phyloP scores from a whole-genome alignment of 2,888 invertebrate genomes.

The Drosophila neotestacea region DNA sequence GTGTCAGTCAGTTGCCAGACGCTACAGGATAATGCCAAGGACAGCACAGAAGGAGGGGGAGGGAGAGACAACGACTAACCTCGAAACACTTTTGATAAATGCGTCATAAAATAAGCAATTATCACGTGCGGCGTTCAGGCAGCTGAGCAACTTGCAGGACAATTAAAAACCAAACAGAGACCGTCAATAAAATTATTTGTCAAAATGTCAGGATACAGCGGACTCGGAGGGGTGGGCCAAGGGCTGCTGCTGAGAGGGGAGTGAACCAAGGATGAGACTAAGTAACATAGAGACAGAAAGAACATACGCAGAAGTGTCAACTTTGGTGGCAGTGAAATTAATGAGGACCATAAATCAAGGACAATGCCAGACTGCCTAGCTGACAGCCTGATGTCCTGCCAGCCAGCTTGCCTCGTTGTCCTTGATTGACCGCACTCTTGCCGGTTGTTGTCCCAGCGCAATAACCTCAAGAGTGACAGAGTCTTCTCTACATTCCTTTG shows the following conservation, averaged over 20 bases:
- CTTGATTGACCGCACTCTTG: conserved; percentile 81
- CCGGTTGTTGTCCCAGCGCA: conserved; percentile 31
- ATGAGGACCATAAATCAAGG: conserved; percentile 79
- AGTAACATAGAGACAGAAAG: background rate
- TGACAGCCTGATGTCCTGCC: conserved; percentile 8
- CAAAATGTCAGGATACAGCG: conserved; percentile 72
- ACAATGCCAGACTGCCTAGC: conserved; percentile 48
- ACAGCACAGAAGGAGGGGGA: conserved; percentile 19
- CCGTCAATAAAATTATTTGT: conserved; percentile 83
- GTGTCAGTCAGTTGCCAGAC: conserved; percentile 34
- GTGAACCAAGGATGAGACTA: conserved; percentile 26
- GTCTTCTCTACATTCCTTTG: conserved; percentile 37
- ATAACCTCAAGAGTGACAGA: conserved; percentile 20
- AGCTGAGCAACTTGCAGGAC: conserved; percentile 56
- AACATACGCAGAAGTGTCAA: conserved; percentile 70
- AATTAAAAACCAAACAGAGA: conserved; percentile 80
- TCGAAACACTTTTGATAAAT: conserved; percentile 76
- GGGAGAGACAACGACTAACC: conserved; percentile 13
- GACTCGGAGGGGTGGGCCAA: conserved; percentile 23
- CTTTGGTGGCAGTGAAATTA: conserved; percentile 73
- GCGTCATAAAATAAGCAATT: conserved; percentile 81
- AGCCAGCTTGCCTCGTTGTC: conserved; percentile 49
- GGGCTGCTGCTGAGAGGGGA: conserved; percentile 32
- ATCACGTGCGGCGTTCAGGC: conserved; percentile 73
- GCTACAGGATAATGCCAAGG: conserved; percentile 46